Conservation (phyloP, 2,888 invertebrate genomes). For the Sepiola atlantica region DNA sequence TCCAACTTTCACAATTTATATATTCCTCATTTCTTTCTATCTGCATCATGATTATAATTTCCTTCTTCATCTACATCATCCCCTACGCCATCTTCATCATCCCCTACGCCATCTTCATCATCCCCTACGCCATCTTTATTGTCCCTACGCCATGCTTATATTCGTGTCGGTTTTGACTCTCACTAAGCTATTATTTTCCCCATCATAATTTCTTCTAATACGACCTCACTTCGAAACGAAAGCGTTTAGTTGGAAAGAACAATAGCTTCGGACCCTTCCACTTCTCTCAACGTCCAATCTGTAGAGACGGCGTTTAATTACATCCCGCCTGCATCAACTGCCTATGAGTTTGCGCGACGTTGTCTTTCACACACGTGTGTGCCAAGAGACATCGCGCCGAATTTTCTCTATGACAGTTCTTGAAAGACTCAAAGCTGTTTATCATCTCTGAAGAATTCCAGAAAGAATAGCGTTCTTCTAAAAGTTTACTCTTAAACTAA, state of each 20-base stretch:
- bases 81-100: too few species aligned
- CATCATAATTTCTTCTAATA: background rate
- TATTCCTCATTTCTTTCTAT: too few species aligned
- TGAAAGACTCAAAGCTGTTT: conserved; percentile 23
- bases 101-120: background rate
- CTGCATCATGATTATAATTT: too few species aligned
- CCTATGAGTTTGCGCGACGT: background rate
- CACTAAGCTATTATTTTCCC: background rate
- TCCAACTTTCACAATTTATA: too few species aligned
- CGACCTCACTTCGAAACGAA: background rate
- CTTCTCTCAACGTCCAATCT: background rate
- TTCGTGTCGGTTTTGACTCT: background rate
- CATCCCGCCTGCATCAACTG: background rate
- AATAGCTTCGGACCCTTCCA: background rate
- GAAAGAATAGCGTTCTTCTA: background rate
- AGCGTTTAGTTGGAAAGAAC: background rate
- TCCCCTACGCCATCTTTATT: background rate
- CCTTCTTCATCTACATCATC: too few species aligned
- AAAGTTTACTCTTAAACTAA: background rate
- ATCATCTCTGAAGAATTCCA: background rate
- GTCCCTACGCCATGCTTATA: background rate
- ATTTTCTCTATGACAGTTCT: background rate
- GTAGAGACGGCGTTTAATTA: background rate
- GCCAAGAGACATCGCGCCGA: background rate
- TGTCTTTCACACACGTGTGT: background rate